Base-by-base conservation (phyloP, 2,113 vertebrate species). In the Emydura subglobosa region DNA sequence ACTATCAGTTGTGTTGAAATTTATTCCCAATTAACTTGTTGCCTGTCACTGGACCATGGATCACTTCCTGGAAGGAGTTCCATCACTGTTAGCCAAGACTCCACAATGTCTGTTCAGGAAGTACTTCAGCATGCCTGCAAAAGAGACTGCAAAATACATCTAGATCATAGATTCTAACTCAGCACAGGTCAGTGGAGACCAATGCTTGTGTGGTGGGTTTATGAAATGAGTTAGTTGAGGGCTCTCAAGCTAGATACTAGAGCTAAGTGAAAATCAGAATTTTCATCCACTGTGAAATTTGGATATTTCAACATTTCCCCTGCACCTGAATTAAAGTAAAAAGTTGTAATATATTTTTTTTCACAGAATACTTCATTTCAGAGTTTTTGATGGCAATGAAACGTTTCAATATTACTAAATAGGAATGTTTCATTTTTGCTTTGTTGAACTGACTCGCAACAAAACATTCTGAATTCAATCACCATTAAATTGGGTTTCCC, bases 201-300 rank as follows among this genome's bases (percentile, higher is more conserved):
- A 91, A 57, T 51, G 13, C 47, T 49, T 65, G 7, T 72, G 72
- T 51, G 94, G 88, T 95, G 95, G 87, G 85, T 94, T 89, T 91
- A 72, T 94, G 80, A 87, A 95, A 96, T 87, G 39, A 57, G 17
- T 47, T 93, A 90, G 49, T 94, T 34, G 16, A 22, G 89, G 22
- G 6, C 34, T 83, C 51, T 90, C 61, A 89, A 49, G 83, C 1
- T 8, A 96, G 44, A 34, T 74, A 91, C 19, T 9, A 90, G 39
- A 92, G 19, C 49, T 65, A 9, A 92, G 59, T 6, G 83, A 90
- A 89, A 93, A 17, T 39, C 29, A 57, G 19, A 49, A 5, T 19
- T 95, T 93, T 51, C 42, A 31, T 86, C 14, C 51, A 54, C 5
- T 68, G 55, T 29, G 86, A 85, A 86, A 91, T 95, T 68, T 10